Evolutionary conservation across 2,797 vertebrate species (phyloP).

Genomic region (Rhynchonycteris naso): DNA sequence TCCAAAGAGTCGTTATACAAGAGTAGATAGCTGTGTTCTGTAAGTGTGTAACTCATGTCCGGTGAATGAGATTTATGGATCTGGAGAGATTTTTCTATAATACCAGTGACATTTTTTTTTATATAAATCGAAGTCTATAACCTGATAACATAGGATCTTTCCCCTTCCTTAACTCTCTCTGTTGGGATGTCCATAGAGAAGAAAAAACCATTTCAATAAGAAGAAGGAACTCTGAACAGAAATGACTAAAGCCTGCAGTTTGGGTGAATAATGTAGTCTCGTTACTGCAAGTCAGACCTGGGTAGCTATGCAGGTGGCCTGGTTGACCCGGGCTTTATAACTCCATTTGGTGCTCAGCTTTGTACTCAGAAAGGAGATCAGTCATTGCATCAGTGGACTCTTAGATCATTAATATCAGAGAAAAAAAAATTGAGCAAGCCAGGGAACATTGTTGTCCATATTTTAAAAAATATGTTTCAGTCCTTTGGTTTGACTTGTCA

Average conservation of each 20-base stretch:
- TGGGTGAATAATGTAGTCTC: not conserved
- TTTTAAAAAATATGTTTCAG: not conserved
- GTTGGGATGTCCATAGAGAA: not conserved
- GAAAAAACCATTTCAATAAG: not conserved
- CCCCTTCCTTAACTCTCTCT: not conserved
- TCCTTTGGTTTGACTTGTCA: not conserved
- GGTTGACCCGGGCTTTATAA: not conserved
- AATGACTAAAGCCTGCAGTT: not conserved
- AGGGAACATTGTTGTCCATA: not conserved
- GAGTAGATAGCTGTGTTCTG: not conserved
- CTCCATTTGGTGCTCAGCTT: not conserved
- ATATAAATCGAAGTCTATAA: not conserved
- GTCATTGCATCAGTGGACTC: conserved; percentile 15
- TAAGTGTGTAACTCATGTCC: not conserved
- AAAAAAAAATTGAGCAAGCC: not conserved
- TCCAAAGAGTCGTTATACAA: not conserved
- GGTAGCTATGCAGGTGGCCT: not conserved
- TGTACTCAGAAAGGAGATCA: conserved; percentile 39
- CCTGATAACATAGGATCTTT: not conserved
- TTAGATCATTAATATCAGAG: conserved; percentile 1
- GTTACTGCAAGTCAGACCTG: conserved; percentile 20
- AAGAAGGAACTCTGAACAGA: not conserved
- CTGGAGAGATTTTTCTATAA: not conserved
- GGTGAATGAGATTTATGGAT: not conserved
- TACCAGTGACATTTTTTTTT: not conserved